Base-by-base conservation (phyloP, 2,797 vertebrate genomes). In the Amniataba percoides region DNA sequence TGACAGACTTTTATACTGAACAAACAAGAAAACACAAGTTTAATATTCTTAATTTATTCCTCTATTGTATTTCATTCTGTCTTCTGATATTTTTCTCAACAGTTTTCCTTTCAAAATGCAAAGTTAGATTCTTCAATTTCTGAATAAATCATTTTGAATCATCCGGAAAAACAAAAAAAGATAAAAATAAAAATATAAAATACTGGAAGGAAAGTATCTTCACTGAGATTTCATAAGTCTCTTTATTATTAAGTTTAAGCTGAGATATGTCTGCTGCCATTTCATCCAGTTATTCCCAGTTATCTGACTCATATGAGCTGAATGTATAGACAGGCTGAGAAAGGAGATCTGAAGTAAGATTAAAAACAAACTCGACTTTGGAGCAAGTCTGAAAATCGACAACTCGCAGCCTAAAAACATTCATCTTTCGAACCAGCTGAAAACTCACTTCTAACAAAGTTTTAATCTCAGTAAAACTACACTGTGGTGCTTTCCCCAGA, bases 201-300 rank as follows among this genome's bases (percentile, higher is more conserved):
- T 3, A 15, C 3, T 0, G 0, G 55, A 74, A 19, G 13, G 2
- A 19, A 53, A 19, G 45, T 3, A 18, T 48, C 56, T 42, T 63
- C 46, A 49, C 36, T 19, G 2, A 59, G 55, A 58, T 48, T 42
- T 34, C 14, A 42, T 40, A 46, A 71, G 45, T 12, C 40, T 61
- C 16, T 46, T 61, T 25, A 4, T 62, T 31, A 46, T 31, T 16
- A 48, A n/a, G 19, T 12, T 19, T 12, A 48, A 36, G 39, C 7
- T 46, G 64, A 58, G 51, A 69, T 18, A 7, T 1, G 7, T 21
- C 19, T 4, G 6, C 25, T 45, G 9, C 49, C 12, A 8, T 62
- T 81, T 71, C 25, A 48, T 0, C 66, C 25, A 15, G 25, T 42
- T n/a, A 25, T 62, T 64, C 34, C 75, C 59, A 39, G 59, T 68